Evolutionary conservation across 1,140 invertebrate species (phyloP).

Genomic region (Drosophila willistoni): DNA sequence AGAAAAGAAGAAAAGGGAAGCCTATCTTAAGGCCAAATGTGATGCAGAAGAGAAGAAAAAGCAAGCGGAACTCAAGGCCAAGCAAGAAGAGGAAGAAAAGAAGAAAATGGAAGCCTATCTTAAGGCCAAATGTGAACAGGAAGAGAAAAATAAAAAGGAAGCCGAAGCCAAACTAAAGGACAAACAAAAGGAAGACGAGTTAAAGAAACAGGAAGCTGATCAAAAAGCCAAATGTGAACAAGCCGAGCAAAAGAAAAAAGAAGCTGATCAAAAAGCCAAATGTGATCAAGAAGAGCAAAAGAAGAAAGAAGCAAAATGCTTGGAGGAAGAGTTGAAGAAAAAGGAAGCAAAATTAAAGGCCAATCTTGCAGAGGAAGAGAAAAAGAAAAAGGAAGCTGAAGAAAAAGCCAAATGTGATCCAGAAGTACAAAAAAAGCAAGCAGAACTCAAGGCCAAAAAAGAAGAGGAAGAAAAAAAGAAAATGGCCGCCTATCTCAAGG

Average conservation of each 20-base stretch:
- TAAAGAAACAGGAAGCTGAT: slow-evolving; percentile 1
- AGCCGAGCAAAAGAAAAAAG: not conserved
- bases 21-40: not conserved
- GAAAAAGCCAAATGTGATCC: slow-evolving; percentile 8
- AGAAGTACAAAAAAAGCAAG: slow-evolving; percentile 1
- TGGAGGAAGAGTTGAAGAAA: not conserved
- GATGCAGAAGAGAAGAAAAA: too few species aligned
- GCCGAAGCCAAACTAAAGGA: not conserved
- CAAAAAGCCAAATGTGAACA: not conserved
- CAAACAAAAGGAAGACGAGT: not conserved
- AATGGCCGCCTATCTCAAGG: not conserved
- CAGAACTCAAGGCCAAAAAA: not conserved
- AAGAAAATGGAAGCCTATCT: not conserved
- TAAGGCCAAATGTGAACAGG: not conserved
- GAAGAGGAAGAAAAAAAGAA: slow-evolving; percentile 18
- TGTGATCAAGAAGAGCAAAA: not conserved
- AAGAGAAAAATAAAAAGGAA: slow-evolving; percentile 15
- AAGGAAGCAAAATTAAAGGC: not conserved
- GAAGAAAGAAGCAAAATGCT: not conserved
- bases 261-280: not conserved
- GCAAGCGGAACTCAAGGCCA: not conserved
- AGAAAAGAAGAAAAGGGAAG: slow-evolving; percentile 14
- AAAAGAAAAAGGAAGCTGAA: not conserved
- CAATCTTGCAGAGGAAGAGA: not conserved
- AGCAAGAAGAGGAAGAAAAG: slow-evolving; percentile 9